Evolutionary conservation across 2,797 vertebrate species (phyloP).

Genomic region (Manis crassicaudata): DNA sequence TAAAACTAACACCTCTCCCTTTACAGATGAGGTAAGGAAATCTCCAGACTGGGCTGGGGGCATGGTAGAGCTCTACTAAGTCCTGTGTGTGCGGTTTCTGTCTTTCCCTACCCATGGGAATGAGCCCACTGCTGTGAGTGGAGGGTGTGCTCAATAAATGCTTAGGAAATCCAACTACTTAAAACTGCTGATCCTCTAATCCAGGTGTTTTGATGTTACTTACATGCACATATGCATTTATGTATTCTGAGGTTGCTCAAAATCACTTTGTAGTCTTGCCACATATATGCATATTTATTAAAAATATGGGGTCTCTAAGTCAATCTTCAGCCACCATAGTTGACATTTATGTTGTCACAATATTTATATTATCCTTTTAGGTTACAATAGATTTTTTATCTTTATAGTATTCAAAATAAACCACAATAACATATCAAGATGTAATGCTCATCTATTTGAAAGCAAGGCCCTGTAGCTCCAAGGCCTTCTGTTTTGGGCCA

Average conservation of each 20-base stretch:
- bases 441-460: background rate
- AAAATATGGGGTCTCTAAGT: constrained; percentile 19
- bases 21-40: background rate
- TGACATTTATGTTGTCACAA: constrained; percentile 56
- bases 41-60: too few relatives aligned
- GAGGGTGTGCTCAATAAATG: background rate
- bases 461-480: background rate
- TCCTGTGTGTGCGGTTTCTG: accelerated
- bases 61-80: background rate
- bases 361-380: constrained; percentile 43
- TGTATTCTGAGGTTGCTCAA: constrained; percentile 39
- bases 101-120: background rate
- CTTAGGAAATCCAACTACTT: background rate
- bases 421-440: background rate
- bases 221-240: background rate
- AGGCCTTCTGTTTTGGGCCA: background rate
- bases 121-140: background rate
- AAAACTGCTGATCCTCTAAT: background rate
- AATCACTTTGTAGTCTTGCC: constrained; percentile 26
- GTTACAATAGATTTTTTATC: background rate
- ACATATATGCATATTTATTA: constrained; percentile 61
- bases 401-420: constrained; percentile 31
- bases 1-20: background rate
- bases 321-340: constrained; percentile 17
- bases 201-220: background rate